phyloP scores from a whole-genome alignment of 2,888 invertebrate genomes.

The Leucophora obtusa region DNA sequence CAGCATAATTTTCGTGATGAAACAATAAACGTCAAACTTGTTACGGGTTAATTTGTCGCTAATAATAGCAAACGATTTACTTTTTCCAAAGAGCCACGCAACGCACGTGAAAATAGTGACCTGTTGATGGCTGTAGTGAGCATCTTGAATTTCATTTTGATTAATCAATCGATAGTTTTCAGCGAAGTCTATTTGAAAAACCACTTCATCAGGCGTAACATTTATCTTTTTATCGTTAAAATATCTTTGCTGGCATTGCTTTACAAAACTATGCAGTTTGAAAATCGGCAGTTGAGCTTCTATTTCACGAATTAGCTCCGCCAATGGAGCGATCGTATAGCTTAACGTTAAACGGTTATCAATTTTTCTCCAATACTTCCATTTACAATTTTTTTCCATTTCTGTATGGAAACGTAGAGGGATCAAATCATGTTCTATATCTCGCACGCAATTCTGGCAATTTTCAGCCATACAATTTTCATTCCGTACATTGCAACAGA shows the following conservation, averaged over 20 bases:
- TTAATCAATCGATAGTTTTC: too few relatives aligned
- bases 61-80: conserved; percentile 43
- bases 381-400: conserved; percentile 33
- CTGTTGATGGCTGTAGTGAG: too few relatives aligned
- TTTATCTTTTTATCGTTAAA: conserved; percentile 30
- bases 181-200: conserved; percentile 39
- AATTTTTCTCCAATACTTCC: conserved; percentile 49
- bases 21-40: conserved; percentile 55
- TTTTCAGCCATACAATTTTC: too few relatives aligned
- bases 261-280: conserved; percentile 38
- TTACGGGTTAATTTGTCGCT: conserved; percentile 46
- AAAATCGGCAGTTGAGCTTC: conserved; percentile 44
- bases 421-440: conserved; percentile 27
- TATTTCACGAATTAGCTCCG: conserved; percentile 37
- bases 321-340: conserved; percentile 30
- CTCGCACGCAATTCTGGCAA: conserved; percentile 26
- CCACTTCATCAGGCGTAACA: conserved; percentile 19
- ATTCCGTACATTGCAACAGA: conserved; percentile 46
- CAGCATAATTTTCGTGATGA: conserved; percentile 32
- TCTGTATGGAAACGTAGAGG: conserved; percentile 34
- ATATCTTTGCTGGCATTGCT: conserved; percentile 27
- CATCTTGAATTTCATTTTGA: too few relatives aligned
- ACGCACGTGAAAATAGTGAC: conserved; percentile 55
- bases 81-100: conserved; percentile 35
- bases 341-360: conserved; percentile 38